Evolutionary conservation across 1,140 invertebrate species (phyloP).

Genomic region (Diorhabda elongata): DNA sequence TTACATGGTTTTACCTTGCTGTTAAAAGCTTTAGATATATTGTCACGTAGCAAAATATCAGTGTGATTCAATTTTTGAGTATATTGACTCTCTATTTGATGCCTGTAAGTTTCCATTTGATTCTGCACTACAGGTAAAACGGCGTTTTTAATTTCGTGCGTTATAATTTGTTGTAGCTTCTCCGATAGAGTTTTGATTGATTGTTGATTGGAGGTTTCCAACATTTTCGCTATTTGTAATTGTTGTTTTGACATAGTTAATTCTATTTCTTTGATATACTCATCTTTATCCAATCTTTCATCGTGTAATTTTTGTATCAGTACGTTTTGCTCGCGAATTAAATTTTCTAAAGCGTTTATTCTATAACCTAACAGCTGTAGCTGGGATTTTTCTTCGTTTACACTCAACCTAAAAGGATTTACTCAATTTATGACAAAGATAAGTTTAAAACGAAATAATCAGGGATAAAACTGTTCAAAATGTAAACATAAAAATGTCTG

Average conservation of each 20-base stretch:
- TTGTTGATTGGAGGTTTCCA: conserved; percentile 40
- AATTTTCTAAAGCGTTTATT: conserved; percentile 37
- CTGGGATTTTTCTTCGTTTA: conserved; percentile 29
- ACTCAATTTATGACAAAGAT: conserved; percentile 1
- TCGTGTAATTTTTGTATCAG: conserved; percentile 46
- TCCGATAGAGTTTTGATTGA: conserved; percentile 49
- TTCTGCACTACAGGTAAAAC: conserved; percentile 54
- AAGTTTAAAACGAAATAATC: too few species aligned
- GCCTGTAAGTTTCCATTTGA: conserved; percentile 62
- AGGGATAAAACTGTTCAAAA: too few species aligned
- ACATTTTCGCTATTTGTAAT: conserved; percentile 47
- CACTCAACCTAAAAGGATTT: neutral
- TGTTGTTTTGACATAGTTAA: conserved; percentile 45
- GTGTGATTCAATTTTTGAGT: conserved; percentile 64
- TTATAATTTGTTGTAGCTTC: conserved; percentile 47
- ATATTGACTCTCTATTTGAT: conserved; percentile 66
- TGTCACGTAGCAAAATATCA: conserved; percentile 72
- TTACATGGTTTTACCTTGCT: conserved; percentile 57
- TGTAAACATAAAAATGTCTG: too few species aligned
- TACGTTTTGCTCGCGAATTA: conserved; percentile 43
- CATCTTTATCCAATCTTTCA: conserved; percentile 31
- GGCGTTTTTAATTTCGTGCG: conserved; percentile 48
- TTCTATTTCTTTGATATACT: conserved; percentile 41
- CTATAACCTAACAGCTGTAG: conserved; percentile 36
- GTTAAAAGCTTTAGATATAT: conserved; percentile 70